These are phyloP conservation scores for Falco concolor DNA, from an alignment of 2,797 vertebrate genomes.

Conservation along the genomic window DNA sequence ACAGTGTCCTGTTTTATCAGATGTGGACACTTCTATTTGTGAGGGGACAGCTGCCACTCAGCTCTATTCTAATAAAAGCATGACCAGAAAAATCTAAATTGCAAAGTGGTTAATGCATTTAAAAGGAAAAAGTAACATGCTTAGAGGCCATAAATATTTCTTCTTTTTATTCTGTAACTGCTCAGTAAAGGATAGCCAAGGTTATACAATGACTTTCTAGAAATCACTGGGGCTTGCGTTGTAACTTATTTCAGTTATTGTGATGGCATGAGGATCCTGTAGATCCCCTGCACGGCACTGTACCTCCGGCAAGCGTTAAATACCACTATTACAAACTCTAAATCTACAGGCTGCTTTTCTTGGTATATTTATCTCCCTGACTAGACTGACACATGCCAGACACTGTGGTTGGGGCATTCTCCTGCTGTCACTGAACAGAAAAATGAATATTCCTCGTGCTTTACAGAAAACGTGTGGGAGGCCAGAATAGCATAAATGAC, in stretches of 20 bases:
- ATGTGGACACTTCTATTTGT: background rate
- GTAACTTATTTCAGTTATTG: background rate
- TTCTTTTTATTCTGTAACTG: background rate
- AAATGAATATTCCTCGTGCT: background rate
- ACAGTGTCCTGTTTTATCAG: background rate
- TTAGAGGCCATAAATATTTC: background rate
- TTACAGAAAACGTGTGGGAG: background rate
- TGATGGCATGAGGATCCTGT: accelerated
- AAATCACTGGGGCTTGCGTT: accelerated
- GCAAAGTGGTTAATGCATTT: background rate
- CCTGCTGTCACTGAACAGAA: background rate
- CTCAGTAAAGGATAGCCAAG: background rate
- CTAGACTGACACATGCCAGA: background rate
- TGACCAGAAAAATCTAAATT: background rate
- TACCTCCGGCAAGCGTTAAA: background rate
- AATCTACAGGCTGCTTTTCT: background rate
- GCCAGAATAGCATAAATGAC: background rate
- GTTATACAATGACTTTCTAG: background rate
- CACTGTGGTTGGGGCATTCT: background rate
- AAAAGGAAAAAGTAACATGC: background rate
- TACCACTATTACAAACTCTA: background rate
- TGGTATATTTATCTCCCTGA: background rate
- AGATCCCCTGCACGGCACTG: accelerated
- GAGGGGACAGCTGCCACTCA: background rate
- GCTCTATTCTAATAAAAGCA: background rate